A percentile compares a stretch with the other conserved stretches of the same genome.
These are phyloP conservation scores for Netta rufina DNA, from an alignment of 2,797 vertebrate genomes.

Conservation along the genomic window DNA sequence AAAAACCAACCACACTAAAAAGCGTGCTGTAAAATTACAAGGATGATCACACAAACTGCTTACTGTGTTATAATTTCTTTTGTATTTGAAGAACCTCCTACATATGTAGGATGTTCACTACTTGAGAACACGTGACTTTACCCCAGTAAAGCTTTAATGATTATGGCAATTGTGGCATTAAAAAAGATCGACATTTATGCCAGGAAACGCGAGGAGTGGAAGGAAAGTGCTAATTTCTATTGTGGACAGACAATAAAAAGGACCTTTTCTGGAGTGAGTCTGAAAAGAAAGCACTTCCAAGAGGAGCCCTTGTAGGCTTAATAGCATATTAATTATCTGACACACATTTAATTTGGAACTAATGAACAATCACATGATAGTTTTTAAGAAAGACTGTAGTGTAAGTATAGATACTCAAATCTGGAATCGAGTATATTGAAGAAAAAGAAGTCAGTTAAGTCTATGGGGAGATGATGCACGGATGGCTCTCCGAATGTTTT, in stretches of 20 bases:
- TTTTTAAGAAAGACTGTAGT: neutral
- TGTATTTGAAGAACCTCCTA: neutral
- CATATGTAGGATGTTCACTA: neutral
- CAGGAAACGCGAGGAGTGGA: conserved; percentile 15
- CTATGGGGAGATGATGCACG: neutral
- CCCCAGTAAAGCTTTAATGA: conserved; percentile 31
- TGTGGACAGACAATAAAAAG: neutral
- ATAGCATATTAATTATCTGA: neutral
- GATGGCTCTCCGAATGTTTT: neutral
- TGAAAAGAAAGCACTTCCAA: neutral
- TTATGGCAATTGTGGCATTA: neutral
- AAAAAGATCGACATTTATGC: conserved; percentile 26
- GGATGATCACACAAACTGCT: neutral
- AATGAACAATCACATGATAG: neutral
- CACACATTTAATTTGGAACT: neutral
- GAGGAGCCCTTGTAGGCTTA: neutral
- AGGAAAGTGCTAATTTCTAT: neutral
- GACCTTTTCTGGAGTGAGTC: neutral
- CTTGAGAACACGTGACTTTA: neutral
- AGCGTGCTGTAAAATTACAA: conserved; percentile 23
- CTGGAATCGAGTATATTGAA: neutral
- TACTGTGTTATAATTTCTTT: neutral
- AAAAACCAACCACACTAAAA: neutral
- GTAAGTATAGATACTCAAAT: neutral
- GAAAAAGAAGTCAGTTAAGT: neutral